A percentile compares a stretch with the other conserved stretches of the same genome.
Evolutionary conservation across 2,888 invertebrate genomes (phyloP).

Genomic region (Apodemia mormo): DNA sequence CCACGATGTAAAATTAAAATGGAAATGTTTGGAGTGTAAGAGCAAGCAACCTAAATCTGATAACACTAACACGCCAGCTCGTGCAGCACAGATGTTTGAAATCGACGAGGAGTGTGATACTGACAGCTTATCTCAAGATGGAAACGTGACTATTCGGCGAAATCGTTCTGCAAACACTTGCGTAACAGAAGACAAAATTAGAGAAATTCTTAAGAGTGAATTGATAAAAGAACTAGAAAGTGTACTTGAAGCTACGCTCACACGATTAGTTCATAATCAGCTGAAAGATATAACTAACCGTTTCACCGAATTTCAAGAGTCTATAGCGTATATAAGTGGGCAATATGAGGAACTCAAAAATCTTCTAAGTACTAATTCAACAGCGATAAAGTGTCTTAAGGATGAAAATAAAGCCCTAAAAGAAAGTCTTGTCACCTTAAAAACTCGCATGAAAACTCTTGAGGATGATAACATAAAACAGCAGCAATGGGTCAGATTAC

Average conservation of each 20-base stretch:
- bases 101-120: not conserved
- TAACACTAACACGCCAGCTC: too few species aligned
- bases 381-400: not conserved
- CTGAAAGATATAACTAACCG: not conserved
- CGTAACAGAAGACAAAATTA: not conserved
- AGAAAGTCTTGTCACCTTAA: not conserved
- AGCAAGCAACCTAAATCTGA: too few species aligned
- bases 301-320: not conserved
- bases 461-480: conserved; percentile 14
- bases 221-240: not conserved
- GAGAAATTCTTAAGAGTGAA: not conserved
- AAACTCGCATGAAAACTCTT: not conserved
- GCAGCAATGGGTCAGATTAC: conserved; percentile 29
- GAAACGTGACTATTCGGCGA: not conserved
- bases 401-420: not conserved
- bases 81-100: not conserved
- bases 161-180: not conserved
- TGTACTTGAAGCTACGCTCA: too few species aligned
- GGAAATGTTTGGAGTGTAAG: too few species aligned
- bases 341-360: not conserved
- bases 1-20: too few species aligned
- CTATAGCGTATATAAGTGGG: not conserved
- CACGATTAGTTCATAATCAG: too few species aligned
- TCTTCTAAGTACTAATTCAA: too few species aligned
- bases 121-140: not conserved